phyloP scores from a whole-genome alignment of 2,888 invertebrate genomes.

The Andrena dorsata region DNA sequence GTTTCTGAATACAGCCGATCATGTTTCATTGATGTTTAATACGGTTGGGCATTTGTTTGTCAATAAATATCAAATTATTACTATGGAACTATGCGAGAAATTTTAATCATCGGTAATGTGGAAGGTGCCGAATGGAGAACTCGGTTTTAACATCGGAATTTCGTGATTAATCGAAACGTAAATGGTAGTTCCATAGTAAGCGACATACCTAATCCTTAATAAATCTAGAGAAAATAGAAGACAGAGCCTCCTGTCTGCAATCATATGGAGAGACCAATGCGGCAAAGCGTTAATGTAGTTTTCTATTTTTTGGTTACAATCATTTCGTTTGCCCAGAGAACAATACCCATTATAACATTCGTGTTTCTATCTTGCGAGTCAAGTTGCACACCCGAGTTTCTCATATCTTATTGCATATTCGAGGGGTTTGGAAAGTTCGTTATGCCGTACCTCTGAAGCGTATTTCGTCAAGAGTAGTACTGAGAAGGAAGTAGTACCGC shows the following conservation, averaged over 20 bases:
- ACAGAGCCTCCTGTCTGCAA: slow-evolving; percentile 82
- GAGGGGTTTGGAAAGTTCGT: slow-evolving; percentile 4
- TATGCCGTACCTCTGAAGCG: neutral
- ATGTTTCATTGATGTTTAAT: slow-evolving; percentile 42
- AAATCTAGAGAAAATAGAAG: slow-evolving; percentile 67
- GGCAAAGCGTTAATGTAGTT: slow-evolving; percentile 62
- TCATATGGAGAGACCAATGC: slow-evolving; percentile 81
- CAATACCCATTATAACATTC: slow-evolving; percentile 2
- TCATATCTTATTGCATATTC: neutral
- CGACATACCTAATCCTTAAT: slow-evolving; percentile 55
- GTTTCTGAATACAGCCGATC: slow-evolving; percentile 56
- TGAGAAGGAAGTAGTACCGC: neutral
- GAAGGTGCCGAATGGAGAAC: slow-evolving; percentile 13
- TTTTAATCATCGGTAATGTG: neutral
- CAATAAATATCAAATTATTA: slow-evolving; percentile 69
- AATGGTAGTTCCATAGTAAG: slow-evolving; percentile 68
- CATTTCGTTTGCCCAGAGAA: slow-evolving; percentile 21
- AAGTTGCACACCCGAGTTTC: slow-evolving; percentile 11
- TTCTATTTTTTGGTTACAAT: slow-evolving; percentile 14
- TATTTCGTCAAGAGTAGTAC: neutral
- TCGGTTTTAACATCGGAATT: neutral
- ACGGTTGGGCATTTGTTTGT: slow-evolving; percentile 83
- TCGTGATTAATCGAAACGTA: neutral
- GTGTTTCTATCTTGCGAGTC: neutral
- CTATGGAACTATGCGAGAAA: slow-evolving; percentile 74